Conservation (phyloP, 2,113 vertebrate species). For the Syngnathus scovelli region DNA sequence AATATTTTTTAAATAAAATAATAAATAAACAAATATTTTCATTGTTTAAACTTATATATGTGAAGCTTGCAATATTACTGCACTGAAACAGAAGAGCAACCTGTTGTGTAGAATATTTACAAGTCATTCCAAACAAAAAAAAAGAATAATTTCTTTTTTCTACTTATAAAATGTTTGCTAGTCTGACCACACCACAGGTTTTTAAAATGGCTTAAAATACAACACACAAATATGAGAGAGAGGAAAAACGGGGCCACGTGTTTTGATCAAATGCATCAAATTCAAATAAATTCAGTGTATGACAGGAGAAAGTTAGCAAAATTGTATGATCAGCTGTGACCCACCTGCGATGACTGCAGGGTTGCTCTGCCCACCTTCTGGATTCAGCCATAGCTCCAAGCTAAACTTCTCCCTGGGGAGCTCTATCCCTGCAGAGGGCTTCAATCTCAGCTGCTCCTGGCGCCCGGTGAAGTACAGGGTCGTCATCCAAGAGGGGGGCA, state of each 20-base stretch:
- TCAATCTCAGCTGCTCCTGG: slow-evolving; percentile 76
- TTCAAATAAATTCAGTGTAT: neutral
- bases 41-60: too few relatives aligned
- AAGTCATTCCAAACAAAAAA: neutral
- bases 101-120: neutral
- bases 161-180: too few relatives aligned
- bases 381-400: slow-evolving; percentile 86
- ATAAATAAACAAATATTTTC: too few relatives aligned
- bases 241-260: neutral
- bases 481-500: slow-evolving; percentile 65
- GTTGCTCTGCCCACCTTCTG: slow-evolving; percentile 88
- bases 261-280: neutral
- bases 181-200: too few relatives aligned
- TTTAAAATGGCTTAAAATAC: too few relatives aligned
- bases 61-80: too few relatives aligned
- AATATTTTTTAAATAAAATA: too few relatives aligned
- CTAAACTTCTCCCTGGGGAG: slow-evolving; percentile 81
- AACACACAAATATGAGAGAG: neutral
- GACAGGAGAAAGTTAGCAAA: neutral
- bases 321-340: slow-evolving; percentile 23
- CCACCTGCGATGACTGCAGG: slow-evolving; percentile 90
- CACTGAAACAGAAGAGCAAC: too few relatives aligned
- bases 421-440: slow-evolving; percentile 66
- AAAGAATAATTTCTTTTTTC: neutral
- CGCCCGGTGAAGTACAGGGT: slow-evolving; percentile 82